A percentile compares a stretch with the other conserved stretches of the same genome.
Conservation (phyloP, 35 echinoderm and acorn worm species). For the Ophioderma brevispina region DNA sequence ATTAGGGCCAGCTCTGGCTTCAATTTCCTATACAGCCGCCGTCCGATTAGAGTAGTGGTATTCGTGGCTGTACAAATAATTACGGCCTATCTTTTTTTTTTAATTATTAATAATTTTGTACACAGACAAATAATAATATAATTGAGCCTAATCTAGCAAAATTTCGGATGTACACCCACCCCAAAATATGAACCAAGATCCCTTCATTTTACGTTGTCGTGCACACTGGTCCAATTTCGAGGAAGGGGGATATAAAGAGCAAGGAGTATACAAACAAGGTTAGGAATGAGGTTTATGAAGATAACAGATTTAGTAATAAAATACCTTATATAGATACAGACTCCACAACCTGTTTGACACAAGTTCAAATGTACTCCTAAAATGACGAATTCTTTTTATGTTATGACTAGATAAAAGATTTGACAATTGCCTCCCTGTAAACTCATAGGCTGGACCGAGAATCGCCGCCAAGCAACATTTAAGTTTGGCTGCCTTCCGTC, state of each 20-base stretch:
- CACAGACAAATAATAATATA: neutral
- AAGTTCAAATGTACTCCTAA: no score
- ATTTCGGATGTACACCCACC: neutral
- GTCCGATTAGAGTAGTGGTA: neutral
- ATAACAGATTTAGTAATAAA: no score
- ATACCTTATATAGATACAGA: no score
- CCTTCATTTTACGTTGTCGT: no score
- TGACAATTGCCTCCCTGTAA: neutral
- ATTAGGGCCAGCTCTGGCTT: neutral
- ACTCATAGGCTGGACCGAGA: neutral
- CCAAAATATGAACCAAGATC: no score
- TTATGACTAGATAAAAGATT: neutral
- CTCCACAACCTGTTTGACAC: no score
- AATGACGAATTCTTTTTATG: no score
- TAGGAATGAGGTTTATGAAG: no score
- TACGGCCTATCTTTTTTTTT: neutral
- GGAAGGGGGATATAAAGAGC: no score
- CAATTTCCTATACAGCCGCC: neutral
- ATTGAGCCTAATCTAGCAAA: slow-evolving; percentile 6
- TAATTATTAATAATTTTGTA: neutral
- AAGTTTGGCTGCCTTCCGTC: neutral
- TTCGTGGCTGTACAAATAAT: neutral
- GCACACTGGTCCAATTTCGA: no score
- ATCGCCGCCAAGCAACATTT: neutral
- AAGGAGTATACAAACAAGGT: no score